Conservation (phyloP, 2,113 vertebrate species). For the Halichoeres trimaculatus region DNA sequence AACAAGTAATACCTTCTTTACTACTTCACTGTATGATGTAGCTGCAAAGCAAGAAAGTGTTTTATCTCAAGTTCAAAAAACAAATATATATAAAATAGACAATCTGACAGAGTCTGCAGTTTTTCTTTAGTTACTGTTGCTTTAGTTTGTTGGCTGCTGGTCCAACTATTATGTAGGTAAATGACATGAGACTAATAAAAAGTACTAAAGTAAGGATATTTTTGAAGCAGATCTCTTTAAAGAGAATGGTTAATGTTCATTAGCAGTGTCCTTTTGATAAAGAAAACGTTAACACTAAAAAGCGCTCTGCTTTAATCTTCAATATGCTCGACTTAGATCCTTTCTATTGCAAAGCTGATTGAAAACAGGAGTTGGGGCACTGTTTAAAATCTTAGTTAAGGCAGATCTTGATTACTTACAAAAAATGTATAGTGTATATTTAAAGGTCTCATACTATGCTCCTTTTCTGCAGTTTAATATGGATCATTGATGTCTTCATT, state of each 20-base stretch:
- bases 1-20: neutral
- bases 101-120: neutral
- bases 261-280: slow-evolving; percentile 1
- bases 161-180: neutral
- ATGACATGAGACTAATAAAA: neutral
- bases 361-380: too few species aligned
- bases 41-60: neutral
- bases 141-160: neutral
- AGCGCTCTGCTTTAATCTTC: too few species aligned
- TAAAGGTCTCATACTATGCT: too few species aligned
- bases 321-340: too few species aligned
- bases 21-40: neutral
- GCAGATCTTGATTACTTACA: too few species aligned
- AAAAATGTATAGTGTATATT: too few species aligned
- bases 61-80: neutral
- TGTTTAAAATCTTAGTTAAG: too few species aligned
- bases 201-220: neutral
- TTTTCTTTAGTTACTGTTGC: neutral
- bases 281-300: neutral
- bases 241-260: neutral
- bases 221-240: slow-evolving; percentile 3
- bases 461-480: too few species aligned
- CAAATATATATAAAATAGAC: neutral
- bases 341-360: too few species aligned
- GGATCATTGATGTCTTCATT: too few species aligned